Evolutionary conservation across 2,113 vertebrate genomes (phyloP).

Genomic region (Hypanus sabinus): DNA sequence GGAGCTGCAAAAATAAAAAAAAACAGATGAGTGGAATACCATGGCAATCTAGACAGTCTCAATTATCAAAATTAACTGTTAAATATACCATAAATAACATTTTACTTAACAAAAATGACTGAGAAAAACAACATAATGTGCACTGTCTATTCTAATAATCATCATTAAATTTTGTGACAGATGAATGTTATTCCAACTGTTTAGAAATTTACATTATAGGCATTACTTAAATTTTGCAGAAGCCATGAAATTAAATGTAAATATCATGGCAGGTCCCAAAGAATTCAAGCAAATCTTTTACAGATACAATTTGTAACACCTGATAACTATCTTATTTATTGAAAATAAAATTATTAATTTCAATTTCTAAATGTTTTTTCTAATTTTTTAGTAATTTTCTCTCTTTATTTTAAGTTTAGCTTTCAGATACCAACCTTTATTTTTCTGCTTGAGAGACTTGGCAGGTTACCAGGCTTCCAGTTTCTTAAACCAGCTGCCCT

Average conservation of each 20-base stretch:
- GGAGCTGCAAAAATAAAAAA: slow-evolving; percentile 45
- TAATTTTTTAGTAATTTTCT: no score
- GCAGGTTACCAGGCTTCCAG: not conserved
- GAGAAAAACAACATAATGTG: not conserved
- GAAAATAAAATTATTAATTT: not conserved
- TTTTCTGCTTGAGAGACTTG: not conserved
- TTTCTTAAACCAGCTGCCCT: not conserved
- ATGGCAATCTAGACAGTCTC: slow-evolving; percentile 48
- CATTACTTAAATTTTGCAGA: not conserved
- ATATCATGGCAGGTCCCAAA: not conserved
- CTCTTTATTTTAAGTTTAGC: no score
- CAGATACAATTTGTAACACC: not conserved
- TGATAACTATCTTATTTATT: not conserved
- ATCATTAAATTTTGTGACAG: not conserved
- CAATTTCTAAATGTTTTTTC: not conserved
- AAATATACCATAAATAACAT: slow-evolving; percentile 47
- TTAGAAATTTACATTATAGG: not conserved
- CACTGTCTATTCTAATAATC: not conserved
- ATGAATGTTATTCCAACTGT: not conserved
- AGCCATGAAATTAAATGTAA: not conserved
- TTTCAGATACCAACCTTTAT: not conserved
- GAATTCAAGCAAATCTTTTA: not conserved
- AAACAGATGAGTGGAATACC: slow-evolving; percentile 46
- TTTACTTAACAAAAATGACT: slow-evolving; percentile 39
- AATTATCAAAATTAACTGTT: slow-evolving; percentile 50